A percentile compares a stretch with the other conserved stretches of the same genome.
Conservation (phyloP, 2,888 invertebrate genomes). For the Lycaena phlaeas region DNA sequence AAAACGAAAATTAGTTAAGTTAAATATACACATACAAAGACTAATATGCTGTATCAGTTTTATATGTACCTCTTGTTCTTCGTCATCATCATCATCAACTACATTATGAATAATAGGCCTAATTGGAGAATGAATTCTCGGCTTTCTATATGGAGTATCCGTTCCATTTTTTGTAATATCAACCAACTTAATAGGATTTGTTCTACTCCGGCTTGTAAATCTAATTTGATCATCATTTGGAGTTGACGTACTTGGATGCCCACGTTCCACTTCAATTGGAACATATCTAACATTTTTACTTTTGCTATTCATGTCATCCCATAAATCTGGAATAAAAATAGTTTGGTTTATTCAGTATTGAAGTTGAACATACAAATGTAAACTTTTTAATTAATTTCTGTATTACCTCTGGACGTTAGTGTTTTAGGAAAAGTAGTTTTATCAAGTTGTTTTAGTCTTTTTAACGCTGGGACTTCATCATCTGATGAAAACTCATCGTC, state of each 20-base stretch:
- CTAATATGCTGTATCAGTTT: too few species aligned
- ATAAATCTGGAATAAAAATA: conserved; percentile 16
- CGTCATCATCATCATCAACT: conserved; percentile 46
- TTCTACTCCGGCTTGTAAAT: conserved; percentile 26
- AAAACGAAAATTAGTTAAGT: too few species aligned
- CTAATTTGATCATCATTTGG: conserved; percentile 36
- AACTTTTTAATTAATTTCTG: background rate
- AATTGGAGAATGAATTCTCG: conserved; percentile 42
- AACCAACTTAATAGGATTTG: conserved; percentile 41
- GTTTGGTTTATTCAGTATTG: background rate
- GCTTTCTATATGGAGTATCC: conserved; percentile 36
- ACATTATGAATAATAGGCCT: conserved; percentile 40
- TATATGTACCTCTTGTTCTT: conserved; percentile 48
- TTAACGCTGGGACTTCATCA: conserved; percentile 51
- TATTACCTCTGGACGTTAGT: conserved; percentile 45
- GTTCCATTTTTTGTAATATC: conserved; percentile 36
- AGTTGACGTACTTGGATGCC: conserved; percentile 60
- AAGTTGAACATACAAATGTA: background rate
- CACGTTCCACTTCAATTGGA: conserved; percentile 50
- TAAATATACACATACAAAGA: too few species aligned
- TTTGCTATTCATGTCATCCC: conserved; percentile 23
- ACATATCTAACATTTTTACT: conserved; percentile 49
- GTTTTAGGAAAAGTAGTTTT: conserved; percentile 46
- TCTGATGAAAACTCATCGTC: conserved; percentile 54
- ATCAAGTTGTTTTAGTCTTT: conserved; percentile 46